Evolutionary conservation across 2,113 vertebrate species (phyloP).

Genomic region (Centrocercus urophasianus): DNA sequence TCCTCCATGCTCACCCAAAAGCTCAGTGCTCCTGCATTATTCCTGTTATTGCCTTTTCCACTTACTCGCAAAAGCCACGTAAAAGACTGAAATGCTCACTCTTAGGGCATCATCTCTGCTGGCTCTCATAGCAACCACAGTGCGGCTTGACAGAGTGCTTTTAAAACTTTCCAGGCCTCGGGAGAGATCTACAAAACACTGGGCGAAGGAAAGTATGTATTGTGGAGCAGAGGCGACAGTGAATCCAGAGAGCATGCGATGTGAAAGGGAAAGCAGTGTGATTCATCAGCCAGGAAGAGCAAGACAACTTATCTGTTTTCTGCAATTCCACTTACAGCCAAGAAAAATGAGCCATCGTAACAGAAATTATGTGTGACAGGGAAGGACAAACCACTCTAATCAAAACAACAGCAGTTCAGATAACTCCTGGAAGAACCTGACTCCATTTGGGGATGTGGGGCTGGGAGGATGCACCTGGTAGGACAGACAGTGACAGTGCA

Average conservation of each 20-base stretch:
- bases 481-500: background rate
- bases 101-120: background rate
- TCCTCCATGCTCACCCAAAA: background rate
- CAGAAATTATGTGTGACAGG: slow-evolving; percentile 71
- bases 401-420: slow-evolving; percentile 33
- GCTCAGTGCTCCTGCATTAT: background rate
- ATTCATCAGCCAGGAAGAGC: slow-evolving; percentile 49
- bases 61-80: background rate
- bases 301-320: slow-evolving; percentile 50
- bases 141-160: background rate
- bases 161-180: background rate
- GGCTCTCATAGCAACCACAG: background rate
- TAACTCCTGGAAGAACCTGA: slow-evolving; percentile 21
- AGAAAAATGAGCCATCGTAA: slow-evolving; percentile 69
- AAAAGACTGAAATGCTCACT: background rate
- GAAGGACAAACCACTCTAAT: slow-evolving; percentile 71
- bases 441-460: background rate
- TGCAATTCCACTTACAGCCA: slow-evolving; percentile 61
- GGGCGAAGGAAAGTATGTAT: background rate
- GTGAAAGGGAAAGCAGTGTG: background rate
- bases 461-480: slow-evolving; percentile 6
- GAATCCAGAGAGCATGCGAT: background rate
- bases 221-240: background rate
- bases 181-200: background rate
- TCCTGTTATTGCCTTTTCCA: background rate